Evolutionary conservation across 2,113 vertebrate genomes (phyloP), one percentile per base, ranked within the genome.

Genomic region (Oncorhynchus mykiss): DNA sequence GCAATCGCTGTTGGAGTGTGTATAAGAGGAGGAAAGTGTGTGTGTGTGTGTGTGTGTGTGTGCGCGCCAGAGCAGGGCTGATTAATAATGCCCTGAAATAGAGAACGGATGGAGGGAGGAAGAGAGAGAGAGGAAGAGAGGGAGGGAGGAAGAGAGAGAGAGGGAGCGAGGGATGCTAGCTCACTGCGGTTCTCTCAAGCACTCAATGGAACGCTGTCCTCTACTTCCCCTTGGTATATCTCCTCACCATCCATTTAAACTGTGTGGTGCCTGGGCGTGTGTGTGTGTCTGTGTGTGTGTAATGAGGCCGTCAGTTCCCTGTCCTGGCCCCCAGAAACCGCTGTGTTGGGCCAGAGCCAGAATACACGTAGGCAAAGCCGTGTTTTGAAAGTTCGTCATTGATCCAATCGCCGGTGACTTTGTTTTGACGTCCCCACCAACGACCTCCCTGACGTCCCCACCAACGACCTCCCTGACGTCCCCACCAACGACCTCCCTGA

Each of bases 191-290:
- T 12, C 64, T 65, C 62, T 66, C 24, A 24, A 27, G 64, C 64
- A 66, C 64, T 66, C 64, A 66, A 27, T 66, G 64, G 24, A 66
- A 66, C 34, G 0, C 8, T 66, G 64, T 66, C 25, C 64, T 66
- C 64, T 66, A 66, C 13, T 25, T 66, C 64, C 24, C 64, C 64
- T 66, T 27, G 60, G 60, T 31, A 66, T 27, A 66, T 66, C n/a
- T 24, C 24, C 14, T 66, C 64, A 45, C 64, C 11, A 66, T 66
- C 64, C 24, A 66, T 29, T 27, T 66, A 6, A 14, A 57, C 54
- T 20, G 18, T 25, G 60, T 2, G 2, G 22, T 34, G 34, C 7
- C 5, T 34, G 31, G 5, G 1, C 7, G 34, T 7, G 34, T 34
- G 31, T 31, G 31, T 31, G 54, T 57, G 39, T 57, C 16, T 20